Evolutionary conservation across 2,888 invertebrate species (phyloP), one percentile per base, ranked within the genome.

Genomic region (Chorisops tibialis): DNA sequence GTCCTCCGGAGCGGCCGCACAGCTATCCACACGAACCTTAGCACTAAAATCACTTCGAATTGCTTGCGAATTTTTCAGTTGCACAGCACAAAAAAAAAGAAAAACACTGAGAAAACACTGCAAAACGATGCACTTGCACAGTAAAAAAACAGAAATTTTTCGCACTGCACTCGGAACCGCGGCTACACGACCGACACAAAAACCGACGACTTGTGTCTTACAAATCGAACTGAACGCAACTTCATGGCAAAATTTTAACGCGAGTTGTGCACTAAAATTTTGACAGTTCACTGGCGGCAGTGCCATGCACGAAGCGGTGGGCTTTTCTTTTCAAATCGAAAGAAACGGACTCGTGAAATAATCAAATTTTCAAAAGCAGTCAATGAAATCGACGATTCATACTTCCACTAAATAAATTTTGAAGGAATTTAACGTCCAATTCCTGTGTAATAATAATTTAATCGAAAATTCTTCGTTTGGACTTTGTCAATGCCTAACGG

Each of bases 191-290:
- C 38, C 37, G 16, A 6, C 52, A n/a, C n/a, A 39, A 38, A 39
- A 37, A 19, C 22, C 38, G n/a, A 18, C 38, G 18, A 38, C 30
- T 9, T 30, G 30, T 30, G 52, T 39, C 52, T 52, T 52, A 38
- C 52, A 39, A 52, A 52, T 14, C 11, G 24, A 52, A 52, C 39
- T 30, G 52, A 19, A 21, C 37, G 52, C 52, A 52, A 52, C 52
- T 52, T 52, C 52, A 52, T n/a, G 19, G 14, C 9, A 7, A 19
- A 45, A 52, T 11, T 18, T 9, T n/a, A 21, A 14, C 37, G 37
- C 18, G 19, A 21, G 52, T 39, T n/a, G n/a, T n/a, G n/a, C n/a
- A n/a, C n/a, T n/a, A n/a, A n/a, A n/a, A n/a, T n/a, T n/a, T n/a
- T n/a, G n/a, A n/a, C n/a, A n/a, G n/a, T n/a, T n/a, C n/a, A n/a